These are phyloP conservation scores for Psittacula cyanocephala DNA, from an alignment of 2,113 vertebrate species.

Conservation along the genomic window DNA sequence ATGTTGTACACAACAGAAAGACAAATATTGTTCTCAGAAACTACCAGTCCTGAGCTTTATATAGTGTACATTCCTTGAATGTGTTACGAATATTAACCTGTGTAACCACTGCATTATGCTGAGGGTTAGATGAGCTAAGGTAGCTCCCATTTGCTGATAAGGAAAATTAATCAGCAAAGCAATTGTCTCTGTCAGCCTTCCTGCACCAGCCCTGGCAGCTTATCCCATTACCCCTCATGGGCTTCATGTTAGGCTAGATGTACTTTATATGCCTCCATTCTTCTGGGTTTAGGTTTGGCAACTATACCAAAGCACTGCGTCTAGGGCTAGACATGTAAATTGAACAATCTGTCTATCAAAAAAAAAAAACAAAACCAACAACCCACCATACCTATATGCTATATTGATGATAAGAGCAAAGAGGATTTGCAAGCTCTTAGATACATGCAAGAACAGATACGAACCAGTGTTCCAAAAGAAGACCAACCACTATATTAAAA, in stretches of 20 bases:
- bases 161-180: background rate
- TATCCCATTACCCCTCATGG: background rate
- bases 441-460: background rate
- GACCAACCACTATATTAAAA: background rate
- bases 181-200: background rate
- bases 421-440: background rate
- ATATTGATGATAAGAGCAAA: background rate
- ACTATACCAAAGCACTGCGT: background rate
- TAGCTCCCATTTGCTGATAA: background rate
- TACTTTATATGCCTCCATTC: background rate
- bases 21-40: background rate
- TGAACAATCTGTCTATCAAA: background rate
- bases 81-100: background rate
- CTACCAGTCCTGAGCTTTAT: background rate
- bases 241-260: background rate
- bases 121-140: background rate
- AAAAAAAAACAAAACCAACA: background rate
- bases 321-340: background rate
- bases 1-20: background rate
- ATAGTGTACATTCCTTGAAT: background rate
- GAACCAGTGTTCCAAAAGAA: background rate
- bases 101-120: background rate
- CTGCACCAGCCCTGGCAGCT: background rate
- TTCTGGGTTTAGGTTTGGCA: background rate
- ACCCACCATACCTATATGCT: accelerated